Evolutionary conservation across 2,888 invertebrate species (phyloP), one percentile per base, ranked within the genome.

Genomic region (Rhingia rostrata): DNA sequence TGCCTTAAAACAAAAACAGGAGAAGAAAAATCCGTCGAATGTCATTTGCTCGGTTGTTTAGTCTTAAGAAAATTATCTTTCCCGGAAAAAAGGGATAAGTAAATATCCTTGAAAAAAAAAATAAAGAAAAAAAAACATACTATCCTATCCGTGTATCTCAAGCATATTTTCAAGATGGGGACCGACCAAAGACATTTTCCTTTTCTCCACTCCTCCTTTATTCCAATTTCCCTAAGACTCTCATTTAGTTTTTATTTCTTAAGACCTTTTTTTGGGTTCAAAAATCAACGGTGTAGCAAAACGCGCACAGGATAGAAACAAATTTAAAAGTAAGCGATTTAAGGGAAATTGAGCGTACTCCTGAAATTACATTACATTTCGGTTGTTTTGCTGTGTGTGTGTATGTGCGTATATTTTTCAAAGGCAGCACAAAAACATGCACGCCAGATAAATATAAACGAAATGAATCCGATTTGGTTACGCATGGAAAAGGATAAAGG

Each of bases 311-410:
- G 39, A 43, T 60, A 64, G 37, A 10, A 78, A 83, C 7, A 70
- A 80, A 64, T 80, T 84, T 78, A 83, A 30, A 80, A 84, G 84
- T 84, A 60, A 84, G 80, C 64, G 69, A 80, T 84, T 84, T 80
- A 60, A 74, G 60, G 80, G 58, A 84, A 84, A 84, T 80, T 80
- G 84, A 84, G 84, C 84, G 84, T 80, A 74, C 58, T 84, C 45
- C 53, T 74, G 63, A 60, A 84, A 84, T 82, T 74, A 74, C 80
- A 60, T 80, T 54, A 63, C 82, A 73, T 72, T 79, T 43, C 77
- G 77, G 74, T 74, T 74, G 56, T 66, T 39, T 39, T 39, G 3
- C 7, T 10, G 30, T 64, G 72, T 60, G 66, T 41, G 54, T 2
- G 61, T 37, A 60, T 37, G 30, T 60, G 66, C 37, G 54, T 2